A percentile compares a stretch with the other conserved stretches of the same genome.
Evolutionary conservation across 2,888 invertebrate genomes (phyloP).

Genomic region (Rotaria socialis): DNA sequence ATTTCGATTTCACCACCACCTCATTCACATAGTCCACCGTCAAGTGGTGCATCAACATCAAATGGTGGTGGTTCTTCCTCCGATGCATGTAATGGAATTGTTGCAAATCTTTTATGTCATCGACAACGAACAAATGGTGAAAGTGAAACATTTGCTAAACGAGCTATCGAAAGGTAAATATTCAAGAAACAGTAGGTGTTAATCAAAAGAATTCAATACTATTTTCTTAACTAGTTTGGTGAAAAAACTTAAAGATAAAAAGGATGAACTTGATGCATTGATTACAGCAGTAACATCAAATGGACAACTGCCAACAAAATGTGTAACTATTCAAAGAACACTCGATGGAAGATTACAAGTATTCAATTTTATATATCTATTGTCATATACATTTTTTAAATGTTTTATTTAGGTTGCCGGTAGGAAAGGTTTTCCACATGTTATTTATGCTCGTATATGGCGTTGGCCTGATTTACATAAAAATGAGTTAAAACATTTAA

Average conservation of each 20-base stretch:
- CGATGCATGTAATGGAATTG: slow-evolving; percentile 57
- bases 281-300: slow-evolving; percentile 98
- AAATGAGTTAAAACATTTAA: slow-evolving; percentile 94
- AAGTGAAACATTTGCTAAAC: slow-evolving; percentile 91
- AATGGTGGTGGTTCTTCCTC: slow-evolving; percentile 30
- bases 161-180: slow-evolving; percentile 75
- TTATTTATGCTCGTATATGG: slow-evolving; percentile 97
- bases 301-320: slow-evolving; percentile 93
- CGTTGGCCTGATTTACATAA: slow-evolving; percentile 98
- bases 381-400: not conserved
- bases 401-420: slow-evolving; percentile 66
- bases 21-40: slow-evolving; percentile 9
- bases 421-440: slow-evolving; percentile 96
- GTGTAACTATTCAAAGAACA: slow-evolving; percentile 96
- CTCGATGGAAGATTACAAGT: slow-evolving; percentile 96
- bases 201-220: too few species aligned
- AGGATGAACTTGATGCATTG: slow-evolving; percentile 91
- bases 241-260: slow-evolving; percentile 95
- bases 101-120: slow-evolving; percentile 97
- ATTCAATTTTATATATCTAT: not conserved
- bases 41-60: slow-evolving; percentile 14
- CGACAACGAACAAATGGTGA: slow-evolving; percentile 69
- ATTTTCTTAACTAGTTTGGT: slow-evolving; percentile 70
- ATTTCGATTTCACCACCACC: not conserved
- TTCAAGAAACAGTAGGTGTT: too few species aligned